A percentile compares a stretch with the other conserved stretches of the same genome.
These are phyloP conservation scores for Ctenomys sociabilis DNA, from an alignment of 2,113 vertebrate genomes.

Conservation along the genomic window DNA sequence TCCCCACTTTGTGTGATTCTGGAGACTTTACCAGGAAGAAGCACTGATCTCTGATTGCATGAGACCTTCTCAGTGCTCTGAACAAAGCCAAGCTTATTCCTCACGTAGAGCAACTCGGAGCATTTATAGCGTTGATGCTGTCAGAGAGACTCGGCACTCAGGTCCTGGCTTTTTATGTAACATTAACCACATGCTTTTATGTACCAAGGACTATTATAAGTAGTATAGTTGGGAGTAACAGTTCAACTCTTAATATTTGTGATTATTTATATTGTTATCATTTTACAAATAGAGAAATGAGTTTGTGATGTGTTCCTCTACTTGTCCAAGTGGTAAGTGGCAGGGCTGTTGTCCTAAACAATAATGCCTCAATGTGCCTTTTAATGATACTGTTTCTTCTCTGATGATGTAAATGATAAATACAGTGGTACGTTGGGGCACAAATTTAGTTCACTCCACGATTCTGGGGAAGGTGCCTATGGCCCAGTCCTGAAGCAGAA, in stretches of 20 bases:
- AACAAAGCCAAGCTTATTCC: not conserved
- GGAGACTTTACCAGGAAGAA: not conserved
- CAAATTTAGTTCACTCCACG: not conserved
- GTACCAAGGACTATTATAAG: not conserved
- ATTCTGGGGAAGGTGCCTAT: not conserved
- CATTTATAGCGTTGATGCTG: not conserved
- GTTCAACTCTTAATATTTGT: not conserved
- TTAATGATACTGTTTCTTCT: not conserved
- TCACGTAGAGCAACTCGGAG: not conserved
- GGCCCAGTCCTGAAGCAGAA: not conserved
- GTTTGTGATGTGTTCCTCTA: not conserved
- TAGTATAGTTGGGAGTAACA: not conserved
- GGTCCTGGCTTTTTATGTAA: not conserved
- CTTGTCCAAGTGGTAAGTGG: not conserved
- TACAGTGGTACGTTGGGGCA: not conserved
- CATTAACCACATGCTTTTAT: not conserved
- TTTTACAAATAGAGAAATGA: not conserved
- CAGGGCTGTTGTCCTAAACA: not conserved
- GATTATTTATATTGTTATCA: not conserved
- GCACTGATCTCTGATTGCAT: rapidly evolving
- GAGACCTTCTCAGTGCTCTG: not conserved
- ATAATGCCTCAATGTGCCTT: not conserved
- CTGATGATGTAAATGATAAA: not conserved
- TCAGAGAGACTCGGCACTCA: not conserved
- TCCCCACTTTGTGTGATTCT: not conserved